Conservation (phyloP, 1,140 invertebrate genomes). For the Psilanteris sp. region DNA sequence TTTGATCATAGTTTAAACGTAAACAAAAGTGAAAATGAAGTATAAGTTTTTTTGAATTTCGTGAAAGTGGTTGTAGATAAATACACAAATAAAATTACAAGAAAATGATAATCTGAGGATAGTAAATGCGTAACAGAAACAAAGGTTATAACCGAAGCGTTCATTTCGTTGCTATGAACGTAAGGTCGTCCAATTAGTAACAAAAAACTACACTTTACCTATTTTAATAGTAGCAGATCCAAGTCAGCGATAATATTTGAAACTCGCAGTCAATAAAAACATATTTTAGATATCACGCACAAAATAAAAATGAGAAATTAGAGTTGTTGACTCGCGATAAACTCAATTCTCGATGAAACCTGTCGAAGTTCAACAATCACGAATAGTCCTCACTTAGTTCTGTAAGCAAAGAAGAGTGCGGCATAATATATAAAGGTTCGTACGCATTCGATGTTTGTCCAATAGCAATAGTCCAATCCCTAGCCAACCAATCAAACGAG, state of each 20-base stretch:
- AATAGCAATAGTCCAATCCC: too few species aligned
- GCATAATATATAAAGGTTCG: not conserved
- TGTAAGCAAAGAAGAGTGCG: constrained; percentile 5
- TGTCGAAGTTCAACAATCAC: constrained; percentile 18
- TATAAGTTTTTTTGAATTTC: too few species aligned
- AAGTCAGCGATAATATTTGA: constrained; percentile 54
- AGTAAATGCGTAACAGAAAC: constrained; percentile 46
- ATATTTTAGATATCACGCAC: constrained; percentile 9
- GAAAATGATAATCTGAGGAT: not conserved
- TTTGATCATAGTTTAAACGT: not conserved
- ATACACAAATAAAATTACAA: not conserved
- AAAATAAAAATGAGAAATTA: constrained; percentile 4
- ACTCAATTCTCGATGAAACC: constrained; percentile 6
- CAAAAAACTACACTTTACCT: constrained; percentile 54
- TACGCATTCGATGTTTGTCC: too few species aligned
- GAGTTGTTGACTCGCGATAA: constrained; percentile 28
- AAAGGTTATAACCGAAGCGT: constrained; percentile 65
- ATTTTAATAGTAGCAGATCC: constrained; percentile 59
- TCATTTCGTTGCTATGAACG: constrained; percentile 34
- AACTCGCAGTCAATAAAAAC: constrained; percentile 59
- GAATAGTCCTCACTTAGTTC: constrained; percentile 9
- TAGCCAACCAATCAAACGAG: too few species aligned
- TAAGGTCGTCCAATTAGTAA: constrained; percentile 2
- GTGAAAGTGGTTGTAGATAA: not conserved
- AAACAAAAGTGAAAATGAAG: constrained; percentile 1